These are phyloP conservation scores for Hydrochoerus hydrochaeris DNA, from an alignment of 2,113 vertebrate species.

Conservation along the genomic window DNA sequence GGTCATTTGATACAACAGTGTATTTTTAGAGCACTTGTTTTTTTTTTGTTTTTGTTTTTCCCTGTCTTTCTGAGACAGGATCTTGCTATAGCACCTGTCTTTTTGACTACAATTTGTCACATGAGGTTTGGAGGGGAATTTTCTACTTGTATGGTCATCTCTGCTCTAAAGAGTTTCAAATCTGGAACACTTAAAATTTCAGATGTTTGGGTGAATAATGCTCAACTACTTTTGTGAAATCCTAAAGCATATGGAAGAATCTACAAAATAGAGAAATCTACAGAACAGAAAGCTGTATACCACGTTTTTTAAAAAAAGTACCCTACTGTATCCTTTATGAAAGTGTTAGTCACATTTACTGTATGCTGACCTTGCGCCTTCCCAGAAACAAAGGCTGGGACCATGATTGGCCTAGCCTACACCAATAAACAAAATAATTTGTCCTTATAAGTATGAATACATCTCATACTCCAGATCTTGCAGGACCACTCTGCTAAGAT, in stretches of 20 bases:
- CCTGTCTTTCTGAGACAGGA: too few species aligned
- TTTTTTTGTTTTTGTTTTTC: not conserved
- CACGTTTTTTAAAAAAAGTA: not conserved
- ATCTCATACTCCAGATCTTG: not conserved
- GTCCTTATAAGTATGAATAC: not conserved
- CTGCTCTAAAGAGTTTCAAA: not conserved
- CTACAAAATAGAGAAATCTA: not conserved
- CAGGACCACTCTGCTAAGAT: not conserved
- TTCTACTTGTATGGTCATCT: not conserved
- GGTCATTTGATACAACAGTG: not conserved
- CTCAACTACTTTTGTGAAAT: not conserved
- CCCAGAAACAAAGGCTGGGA: not conserved
- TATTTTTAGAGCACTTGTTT: not conserved
- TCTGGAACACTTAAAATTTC: not conserved
- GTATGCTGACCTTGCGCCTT: not conserved
- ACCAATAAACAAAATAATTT: not conserved
- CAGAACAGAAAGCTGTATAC: not conserved
- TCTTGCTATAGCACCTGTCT: too few species aligned
- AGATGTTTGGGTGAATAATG: not conserved
- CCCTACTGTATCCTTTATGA: not conserved
- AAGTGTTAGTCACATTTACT: not conserved
- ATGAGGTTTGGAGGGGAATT: not conserved
- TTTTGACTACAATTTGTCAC: not conserved
- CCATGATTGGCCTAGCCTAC: not conserved
- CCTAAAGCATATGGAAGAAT: not conserved